Conservation (phyloP, 2,113 vertebrate species). For the Oostethus manadensis region DNA sequence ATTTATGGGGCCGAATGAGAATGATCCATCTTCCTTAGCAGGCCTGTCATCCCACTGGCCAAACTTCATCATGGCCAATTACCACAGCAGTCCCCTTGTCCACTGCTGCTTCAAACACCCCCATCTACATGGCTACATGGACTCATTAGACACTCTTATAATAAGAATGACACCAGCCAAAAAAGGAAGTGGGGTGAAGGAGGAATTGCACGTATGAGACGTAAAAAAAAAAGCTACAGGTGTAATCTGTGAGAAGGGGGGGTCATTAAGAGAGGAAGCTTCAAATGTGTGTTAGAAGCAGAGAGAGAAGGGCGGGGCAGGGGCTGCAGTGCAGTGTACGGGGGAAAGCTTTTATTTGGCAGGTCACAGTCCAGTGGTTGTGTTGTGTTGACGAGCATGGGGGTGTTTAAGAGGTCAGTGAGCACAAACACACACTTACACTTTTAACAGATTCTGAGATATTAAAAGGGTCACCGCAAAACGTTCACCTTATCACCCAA, state of each 20-base stretch:
- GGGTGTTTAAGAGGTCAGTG: slow-evolving; percentile 77
- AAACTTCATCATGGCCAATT: slow-evolving; percentile 99
- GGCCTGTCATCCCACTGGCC: slow-evolving; percentile 96
- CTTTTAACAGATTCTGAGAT: slow-evolving; percentile 38
- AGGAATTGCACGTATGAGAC: slow-evolving; percentile 61
- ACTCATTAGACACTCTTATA: slow-evolving; percentile 64
- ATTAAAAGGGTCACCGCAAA: slow-evolving; percentile 69
- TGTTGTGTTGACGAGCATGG: slow-evolving; percentile 71
- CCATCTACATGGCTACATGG: slow-evolving; percentile 61
- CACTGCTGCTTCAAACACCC: slow-evolving; percentile 40
- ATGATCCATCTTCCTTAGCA: slow-evolving; percentile 99
- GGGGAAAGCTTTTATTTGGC: slow-evolving; percentile 72
- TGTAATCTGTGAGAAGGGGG: slow-evolving; percentile 63
- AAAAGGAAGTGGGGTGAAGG: slow-evolving; percentile 41
- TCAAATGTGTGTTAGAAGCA: slow-evolving; percentile 47
- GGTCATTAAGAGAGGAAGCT: slow-evolving; percentile 39
- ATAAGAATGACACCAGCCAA: slow-evolving; percentile 57
- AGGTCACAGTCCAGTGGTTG: slow-evolving; percentile 77
- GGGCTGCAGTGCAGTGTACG: slow-evolving; percentile 13
- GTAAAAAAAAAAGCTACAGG: slow-evolving; percentile 78
- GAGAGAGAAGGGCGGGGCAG: slow-evolving; percentile 20
- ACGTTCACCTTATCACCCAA: slow-evolving; percentile 58
- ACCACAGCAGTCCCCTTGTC: slow-evolving; percentile 78
- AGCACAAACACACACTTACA: slow-evolving; percentile 56
- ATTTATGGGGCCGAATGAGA: slow-evolving; percentile 99